Evolutionary conservation across 2,888 invertebrate species (phyloP).

Genomic region (Xestia xanthographa): DNA sequence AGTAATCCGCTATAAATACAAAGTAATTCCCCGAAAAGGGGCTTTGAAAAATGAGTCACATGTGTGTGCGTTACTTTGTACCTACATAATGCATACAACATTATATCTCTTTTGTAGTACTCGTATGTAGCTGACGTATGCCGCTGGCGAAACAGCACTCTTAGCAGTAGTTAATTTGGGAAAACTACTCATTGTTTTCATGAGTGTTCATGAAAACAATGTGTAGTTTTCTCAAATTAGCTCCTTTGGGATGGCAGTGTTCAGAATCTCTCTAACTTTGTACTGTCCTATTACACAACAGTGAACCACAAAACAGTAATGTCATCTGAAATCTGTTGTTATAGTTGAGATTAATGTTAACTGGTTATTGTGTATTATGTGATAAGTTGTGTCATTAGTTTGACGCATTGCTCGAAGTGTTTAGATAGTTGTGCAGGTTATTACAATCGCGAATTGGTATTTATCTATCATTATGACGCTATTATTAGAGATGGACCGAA

Average conservation of each 20-base stretch:
- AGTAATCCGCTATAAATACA: background rate
- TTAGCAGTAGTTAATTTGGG: background rate
- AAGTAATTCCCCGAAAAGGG: background rate
- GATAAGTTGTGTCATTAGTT: background rate
- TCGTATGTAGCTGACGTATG: background rate
- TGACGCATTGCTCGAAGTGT: background rate
- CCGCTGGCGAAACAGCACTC: background rate
- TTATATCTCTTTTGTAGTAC: background rate
- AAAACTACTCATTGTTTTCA: background rate
- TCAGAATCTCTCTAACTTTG: conserved; percentile 1
- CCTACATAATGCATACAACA: background rate
- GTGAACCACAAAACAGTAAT: background rate
- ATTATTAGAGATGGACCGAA: background rate
- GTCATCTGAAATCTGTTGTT: background rate
- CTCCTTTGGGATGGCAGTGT: no score
- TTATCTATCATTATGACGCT: background rate
- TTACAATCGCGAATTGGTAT: background rate
- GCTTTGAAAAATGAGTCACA: background rate
- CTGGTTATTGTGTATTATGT: background rate
- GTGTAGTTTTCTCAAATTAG: no score
- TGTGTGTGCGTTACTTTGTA: background rate
- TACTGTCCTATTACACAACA: background rate
- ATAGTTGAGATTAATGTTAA: background rate
- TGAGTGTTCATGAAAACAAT: no score
- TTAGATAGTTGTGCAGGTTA: background rate